Evolutionary conservation across 2,113 vertebrate genomes (phyloP), one percentile per base, ranked within the genome.

Genomic region (Mugil cephalus): DNA sequence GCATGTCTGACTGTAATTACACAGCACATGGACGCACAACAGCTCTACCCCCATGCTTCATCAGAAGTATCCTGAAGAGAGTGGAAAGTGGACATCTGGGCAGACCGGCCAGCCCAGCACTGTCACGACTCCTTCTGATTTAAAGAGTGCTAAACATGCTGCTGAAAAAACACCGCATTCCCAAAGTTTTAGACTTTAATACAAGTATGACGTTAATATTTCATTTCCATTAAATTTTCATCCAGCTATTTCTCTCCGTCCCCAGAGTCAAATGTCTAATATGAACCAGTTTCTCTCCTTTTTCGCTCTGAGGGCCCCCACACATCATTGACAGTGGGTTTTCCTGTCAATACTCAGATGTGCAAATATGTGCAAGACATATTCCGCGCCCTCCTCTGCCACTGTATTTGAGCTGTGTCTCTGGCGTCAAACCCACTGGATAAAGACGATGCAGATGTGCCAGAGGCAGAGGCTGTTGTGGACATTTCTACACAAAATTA

Each of bases 201-300:
- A 82, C 73, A 87, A 90, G 79, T 87, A 86, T 82, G 59, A 43
- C 1, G 39, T 91, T 81, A 89, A 88, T 90, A 87, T 92, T 93
- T 91, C 6, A 93, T 89, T 77, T 58, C 17, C 73, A 91, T 94
- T 83, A 93, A 93, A 93, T 89, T 93, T 94, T 93, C 35, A 94
- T 72, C 6, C 40, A 35, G 64, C 66, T 83, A 82, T 88, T 85
- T 76, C 83, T 80, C 58, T 74, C 58, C 53, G 71, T 90, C 81
- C 79, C 84, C 69, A 80, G 70, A 85, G 65, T 72, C 65, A 75
- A 10, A 80, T 71, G 83, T 88, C 74, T 88, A 66, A 86, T 80
- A 82, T 88, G 80, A 68, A 69, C 63, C 59, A 74, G 65, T 68
- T 84, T 76, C 74, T 78, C 55, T 58, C 53, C 11, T 10, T 9